phyloP scores from a whole-genome alignment of 2,113 vertebrate genomes.

The Nyctibius bracteatus region DNA sequence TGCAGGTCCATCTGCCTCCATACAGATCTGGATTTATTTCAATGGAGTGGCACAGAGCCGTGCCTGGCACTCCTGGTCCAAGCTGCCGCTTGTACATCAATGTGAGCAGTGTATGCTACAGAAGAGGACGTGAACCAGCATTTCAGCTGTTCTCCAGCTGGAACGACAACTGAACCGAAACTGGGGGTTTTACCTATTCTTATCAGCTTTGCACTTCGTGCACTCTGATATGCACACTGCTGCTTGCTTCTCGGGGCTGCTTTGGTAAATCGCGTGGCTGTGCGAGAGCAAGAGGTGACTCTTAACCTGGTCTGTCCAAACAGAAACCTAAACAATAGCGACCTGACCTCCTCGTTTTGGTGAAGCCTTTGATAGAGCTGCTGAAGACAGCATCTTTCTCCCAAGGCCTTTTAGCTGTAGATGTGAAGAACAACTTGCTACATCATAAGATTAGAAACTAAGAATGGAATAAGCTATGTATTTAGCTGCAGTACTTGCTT shows the following conservation, averaged over 20 bases:
- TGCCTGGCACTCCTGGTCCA: not conserved
- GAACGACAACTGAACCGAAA: not conserved
- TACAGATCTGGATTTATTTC: not conserved
- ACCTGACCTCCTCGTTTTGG: not conserved
- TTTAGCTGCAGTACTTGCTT: not conserved
- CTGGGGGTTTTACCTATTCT: no score
- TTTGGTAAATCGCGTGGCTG: accelerated
- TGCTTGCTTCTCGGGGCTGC: accelerated
- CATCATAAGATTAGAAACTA: not conserved
- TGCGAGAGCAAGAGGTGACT: not conserved
- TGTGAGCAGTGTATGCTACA: not conserved
- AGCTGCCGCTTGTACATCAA: not conserved
- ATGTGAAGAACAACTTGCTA: not conserved
- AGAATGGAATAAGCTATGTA: no score
- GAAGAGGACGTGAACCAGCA: not conserved
- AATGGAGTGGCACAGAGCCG: not conserved
- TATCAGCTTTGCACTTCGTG: not conserved
- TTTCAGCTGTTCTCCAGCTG: not conserved
- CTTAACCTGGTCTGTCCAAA: accelerated
- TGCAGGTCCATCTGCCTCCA: not conserved
- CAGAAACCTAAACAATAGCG: accelerated
- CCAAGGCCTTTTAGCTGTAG: not conserved
- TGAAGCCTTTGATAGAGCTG: not conserved
- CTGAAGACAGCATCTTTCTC: not conserved
- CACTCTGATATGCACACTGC: not conserved